Conservation (phyloP, 2,113 vertebrate species). For the Micronycteris hirsuta region DNA sequence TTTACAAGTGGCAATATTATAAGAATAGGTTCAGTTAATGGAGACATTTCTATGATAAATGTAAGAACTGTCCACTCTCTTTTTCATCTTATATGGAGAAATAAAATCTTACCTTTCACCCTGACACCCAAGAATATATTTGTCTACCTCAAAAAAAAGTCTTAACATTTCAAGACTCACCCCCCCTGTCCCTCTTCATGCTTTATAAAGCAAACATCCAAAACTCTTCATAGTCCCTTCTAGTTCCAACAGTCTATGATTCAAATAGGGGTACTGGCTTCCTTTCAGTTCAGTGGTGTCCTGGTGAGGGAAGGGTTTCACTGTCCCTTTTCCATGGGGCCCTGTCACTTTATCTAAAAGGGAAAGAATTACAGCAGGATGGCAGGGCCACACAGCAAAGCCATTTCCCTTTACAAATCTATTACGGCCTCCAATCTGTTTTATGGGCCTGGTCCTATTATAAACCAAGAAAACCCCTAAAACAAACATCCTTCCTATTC, state of each 20-base stretch:
- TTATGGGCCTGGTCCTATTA: slow-evolving; percentile 62
- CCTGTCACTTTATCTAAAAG: slow-evolving; percentile 58
- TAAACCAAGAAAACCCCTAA: slow-evolving; percentile 29
- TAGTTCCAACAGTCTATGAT: slow-evolving; percentile 34
- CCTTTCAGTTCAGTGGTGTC: slow-evolving; percentile 46
- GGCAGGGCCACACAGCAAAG: slow-evolving; percentile 65
- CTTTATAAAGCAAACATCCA: slow-evolving; percentile 58
- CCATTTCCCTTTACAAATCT: slow-evolving; percentile 67
- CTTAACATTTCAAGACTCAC: slow-evolving; percentile 43
- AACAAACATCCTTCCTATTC: slow-evolving; percentile 40
- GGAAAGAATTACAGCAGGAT: slow-evolving; percentile 62
- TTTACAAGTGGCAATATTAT: background rate
- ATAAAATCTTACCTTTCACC: slow-evolving; percentile 39
- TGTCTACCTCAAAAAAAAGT: background rate
- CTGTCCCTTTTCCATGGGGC: slow-evolving; percentile 50
- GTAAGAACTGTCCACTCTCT: background rate
- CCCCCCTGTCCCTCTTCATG: background rate
- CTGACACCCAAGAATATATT: background rate
- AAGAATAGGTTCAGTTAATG: background rate
- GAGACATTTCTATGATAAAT: background rate
- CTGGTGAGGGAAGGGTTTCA: slow-evolving; percentile 67
- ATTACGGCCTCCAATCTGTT: slow-evolving; percentile 53
- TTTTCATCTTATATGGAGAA: background rate
- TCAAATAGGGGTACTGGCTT: slow-evolving; percentile 46
- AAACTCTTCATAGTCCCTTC: slow-evolving; percentile 5